A percentile compares a stretch with the other conserved stretches of the same genome.
These are phyloP conservation scores for Leptosomus discolor DNA, from an alignment of 2,113 vertebrate genomes.

Conservation along the genomic window DNA sequence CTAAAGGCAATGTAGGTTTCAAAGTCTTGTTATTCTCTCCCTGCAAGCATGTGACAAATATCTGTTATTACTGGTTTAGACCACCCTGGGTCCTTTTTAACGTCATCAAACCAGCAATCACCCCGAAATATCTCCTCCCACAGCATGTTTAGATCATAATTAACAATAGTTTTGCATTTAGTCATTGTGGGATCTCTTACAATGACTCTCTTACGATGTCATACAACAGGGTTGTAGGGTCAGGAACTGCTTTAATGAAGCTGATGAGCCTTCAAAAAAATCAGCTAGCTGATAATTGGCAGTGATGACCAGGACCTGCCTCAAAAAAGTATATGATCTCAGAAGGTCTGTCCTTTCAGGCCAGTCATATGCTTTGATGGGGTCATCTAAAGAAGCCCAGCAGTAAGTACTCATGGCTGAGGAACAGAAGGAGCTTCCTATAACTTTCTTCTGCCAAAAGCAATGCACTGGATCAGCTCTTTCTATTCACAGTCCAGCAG, in stretches of 20 bases:
- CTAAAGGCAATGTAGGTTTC: neutral
- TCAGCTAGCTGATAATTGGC: neutral
- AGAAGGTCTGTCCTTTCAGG: neutral
- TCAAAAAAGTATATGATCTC: neutral
- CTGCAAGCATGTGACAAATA: neutral
- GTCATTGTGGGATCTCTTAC: neutral
- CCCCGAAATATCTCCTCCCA: neutral
- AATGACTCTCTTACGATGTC: neutral
- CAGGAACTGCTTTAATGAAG: neutral
- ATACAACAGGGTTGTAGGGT: too few relatives aligned
- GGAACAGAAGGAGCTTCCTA: neutral
- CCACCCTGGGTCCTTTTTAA: neutral
- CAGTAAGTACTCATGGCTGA: neutral
- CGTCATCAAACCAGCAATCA: neutral
- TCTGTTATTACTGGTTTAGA: neutral
- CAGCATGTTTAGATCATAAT: neutral
- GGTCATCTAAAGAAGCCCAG: neutral
- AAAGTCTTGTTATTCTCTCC: neutral
- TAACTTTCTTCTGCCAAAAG: neutral
- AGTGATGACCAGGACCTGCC: neutral
- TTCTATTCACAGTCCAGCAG: neutral
- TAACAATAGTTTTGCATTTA: neutral
- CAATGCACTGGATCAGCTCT: neutral
- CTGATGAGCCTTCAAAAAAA: neutral
- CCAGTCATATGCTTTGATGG: accelerated